Percentiles rank a stretch among this genome's conserved stretches.
phyloP scores from a whole-genome alignment of 2,113 vertebrate species.

The Pelecanus crispus region DNA sequence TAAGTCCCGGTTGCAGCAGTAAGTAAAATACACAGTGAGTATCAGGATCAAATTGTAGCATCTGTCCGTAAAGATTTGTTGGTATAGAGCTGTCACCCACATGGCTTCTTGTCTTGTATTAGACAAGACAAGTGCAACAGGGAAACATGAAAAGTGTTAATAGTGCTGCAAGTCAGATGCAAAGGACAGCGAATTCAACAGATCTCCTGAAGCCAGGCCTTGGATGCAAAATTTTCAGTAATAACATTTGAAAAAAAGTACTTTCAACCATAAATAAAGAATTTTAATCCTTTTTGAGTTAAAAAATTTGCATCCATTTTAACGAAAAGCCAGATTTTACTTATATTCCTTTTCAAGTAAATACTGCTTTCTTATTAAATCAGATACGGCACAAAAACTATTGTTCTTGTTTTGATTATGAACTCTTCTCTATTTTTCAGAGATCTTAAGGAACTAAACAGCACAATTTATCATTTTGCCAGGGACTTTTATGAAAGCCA shows the following conservation, averaged over 20 bases:
- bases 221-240: neutral
- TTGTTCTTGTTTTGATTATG: neutral
- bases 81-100: conserved; percentile 23
- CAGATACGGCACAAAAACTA: neutral
- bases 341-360: neutral
- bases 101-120: neutral
- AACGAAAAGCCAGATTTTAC: neutral
- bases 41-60: conserved; percentile 10
- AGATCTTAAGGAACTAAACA: neutral
- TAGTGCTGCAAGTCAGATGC: neutral
- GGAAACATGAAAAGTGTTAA: conserved; percentile 9
- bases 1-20: neutral
- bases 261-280: neutral
- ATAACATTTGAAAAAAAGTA: neutral
- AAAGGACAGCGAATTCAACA: neutral
- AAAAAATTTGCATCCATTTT: neutral
- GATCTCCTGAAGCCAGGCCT: neutral
- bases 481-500: neutral
- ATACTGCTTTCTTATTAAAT: neutral
- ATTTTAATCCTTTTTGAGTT: neutral
- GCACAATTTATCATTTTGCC: neutral
- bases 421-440: neutral
- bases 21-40: neutral
- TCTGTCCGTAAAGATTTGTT: conserved; percentile 39
- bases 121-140: conserved; percentile 19